Percentiles rank a stretch among this genome's conserved stretches.
phyloP scores from a whole-genome alignment of 2,113 vertebrate genomes.

The Drymodes brunneopygia region DNA sequence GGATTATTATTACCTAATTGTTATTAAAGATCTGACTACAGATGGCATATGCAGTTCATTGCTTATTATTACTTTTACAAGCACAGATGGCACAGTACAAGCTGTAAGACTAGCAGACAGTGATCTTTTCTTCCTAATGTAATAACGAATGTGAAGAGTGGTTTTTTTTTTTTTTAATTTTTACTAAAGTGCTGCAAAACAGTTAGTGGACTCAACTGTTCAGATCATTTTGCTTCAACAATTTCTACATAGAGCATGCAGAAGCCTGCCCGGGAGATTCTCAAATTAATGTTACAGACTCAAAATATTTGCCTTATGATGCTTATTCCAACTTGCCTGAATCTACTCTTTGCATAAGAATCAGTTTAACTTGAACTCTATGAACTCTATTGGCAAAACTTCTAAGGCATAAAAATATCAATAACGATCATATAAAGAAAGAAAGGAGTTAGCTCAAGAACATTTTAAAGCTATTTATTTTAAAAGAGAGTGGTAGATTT shows the following conservation, averaged over 20 bases:
- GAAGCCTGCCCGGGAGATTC: background rate
- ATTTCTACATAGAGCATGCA: background rate
- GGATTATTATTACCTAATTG: conserved; percentile 69
- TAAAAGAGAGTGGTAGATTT: background rate
- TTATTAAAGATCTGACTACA: conserved; percentile 65
- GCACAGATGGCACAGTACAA: conserved; percentile 70
- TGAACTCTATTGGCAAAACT: conserved; percentile 32
- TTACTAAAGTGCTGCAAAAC: conserved; percentile 26
- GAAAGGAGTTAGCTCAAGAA: background rate
- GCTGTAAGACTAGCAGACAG: conserved; percentile 55
- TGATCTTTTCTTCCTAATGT: conserved; percentile 54
- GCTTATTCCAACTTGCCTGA: background rate
- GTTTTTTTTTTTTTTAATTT: background rate
- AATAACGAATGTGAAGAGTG: conserved; percentile 25
- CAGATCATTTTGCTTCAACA: background rate
- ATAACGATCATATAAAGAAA: background rate
- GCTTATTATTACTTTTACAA: conserved; percentile 71
- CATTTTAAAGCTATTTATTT: background rate
- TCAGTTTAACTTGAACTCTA: conserved; percentile 11
- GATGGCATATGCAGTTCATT: conserved; percentile 67
- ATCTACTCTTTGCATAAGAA: conserved; percentile 14
- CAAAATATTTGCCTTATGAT: conserved; percentile 4
- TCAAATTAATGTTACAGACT: background rate
- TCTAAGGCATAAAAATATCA: conserved; percentile 24
- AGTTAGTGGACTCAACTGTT: background rate